Conservation (phyloP, 2,113 vertebrate species). For the Callorhinus ursinus region DNA sequence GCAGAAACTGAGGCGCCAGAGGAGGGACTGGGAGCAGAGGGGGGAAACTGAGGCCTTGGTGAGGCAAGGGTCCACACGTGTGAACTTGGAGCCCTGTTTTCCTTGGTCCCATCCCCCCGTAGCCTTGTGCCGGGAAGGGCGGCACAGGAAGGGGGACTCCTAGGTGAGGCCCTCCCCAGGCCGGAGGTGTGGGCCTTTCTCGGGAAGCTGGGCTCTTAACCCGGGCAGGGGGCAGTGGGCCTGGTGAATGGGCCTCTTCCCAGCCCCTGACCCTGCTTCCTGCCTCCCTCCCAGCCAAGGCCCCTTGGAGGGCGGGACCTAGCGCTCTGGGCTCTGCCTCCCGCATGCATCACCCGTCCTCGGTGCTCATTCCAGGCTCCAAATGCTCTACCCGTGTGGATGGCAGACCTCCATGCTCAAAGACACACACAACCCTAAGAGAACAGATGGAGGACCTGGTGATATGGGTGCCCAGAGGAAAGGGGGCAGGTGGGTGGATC, state of each 20-base stretch:
- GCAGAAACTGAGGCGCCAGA: neutral
- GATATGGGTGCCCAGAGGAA: neutral
- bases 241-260: conserved; percentile 43
- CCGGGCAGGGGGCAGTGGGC: conserved; percentile 24
- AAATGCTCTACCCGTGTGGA: neutral
- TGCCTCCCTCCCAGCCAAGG: neutral
- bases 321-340: too few relatives aligned
- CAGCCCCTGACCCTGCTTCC: conserved; percentile 52
- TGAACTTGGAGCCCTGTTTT: neutral
- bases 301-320: neutral
- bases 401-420: neutral
- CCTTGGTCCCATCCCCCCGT: neutral
- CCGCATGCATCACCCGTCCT: neutral
- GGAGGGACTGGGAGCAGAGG: neutral
- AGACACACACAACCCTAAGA: neutral
- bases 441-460: neutral
- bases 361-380: neutral
- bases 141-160: conserved; percentile 53
- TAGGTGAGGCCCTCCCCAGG: neutral
- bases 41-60: neutral
- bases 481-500: neutral
- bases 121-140: conserved; percentile 42
- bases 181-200: conserved; percentile 52
- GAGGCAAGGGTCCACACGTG: neutral
- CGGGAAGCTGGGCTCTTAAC: conserved; percentile 81